Conservation (phyloP, 2,113 vertebrate species). For the western clawed frog (Xenopus tropicalis) region UCB_Xtro_10.0 CM004443.2:20865501-20866000, state of each 20-base stretch:
- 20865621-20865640: not conserved
- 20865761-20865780: slow-evolving; percentile 19
- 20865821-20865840: not conserved
- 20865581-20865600: no score
- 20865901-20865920: not conserved
- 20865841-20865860: slow-evolving; percentile 13
- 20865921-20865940: not conserved
- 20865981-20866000: no score
- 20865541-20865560: no score
- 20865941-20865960: no score
- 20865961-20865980: no score
- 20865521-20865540: no score
- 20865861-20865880: not conserved
- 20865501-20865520: no score
- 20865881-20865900: not conserved
- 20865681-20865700: not conserved
- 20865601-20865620: not conserved
- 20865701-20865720: slow-evolving; percentile 3
- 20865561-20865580: no score
- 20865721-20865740: slow-evolving; percentile 18
- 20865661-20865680: not conserved
- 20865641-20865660: not conserved
- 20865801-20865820: not conserved
- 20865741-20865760: not conserved
- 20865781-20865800: not conserved